Base-by-base conservation (phyloP, 2,113 vertebrate genomes). In the Cairina moschata region DNA sequence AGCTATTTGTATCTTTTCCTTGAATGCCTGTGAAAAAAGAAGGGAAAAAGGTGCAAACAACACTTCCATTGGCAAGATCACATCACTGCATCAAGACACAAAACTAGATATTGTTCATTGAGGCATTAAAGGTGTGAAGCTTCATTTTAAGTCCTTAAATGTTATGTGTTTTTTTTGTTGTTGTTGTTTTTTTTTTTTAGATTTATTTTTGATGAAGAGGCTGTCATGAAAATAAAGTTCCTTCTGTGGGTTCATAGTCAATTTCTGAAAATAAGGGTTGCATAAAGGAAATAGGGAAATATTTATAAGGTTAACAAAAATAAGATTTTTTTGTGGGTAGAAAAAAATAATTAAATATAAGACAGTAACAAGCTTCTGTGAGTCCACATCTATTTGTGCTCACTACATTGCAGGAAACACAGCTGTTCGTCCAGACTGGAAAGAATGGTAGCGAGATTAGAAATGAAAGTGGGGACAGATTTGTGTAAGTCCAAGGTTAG, bases 11-110 rank as follows among this genome's bases (percentile, higher is more conserved):
- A 34, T 32, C 11, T 83, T 80, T 74, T 74, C 17, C 31, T 71
- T 21, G 4, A 26, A 67, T 0, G 0, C 3, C 58, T 81, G 22
- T 6, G 17, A 80, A 69, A 22, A 8, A 69, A 18, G 25, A 77
- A 85, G 42, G 17, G 23, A 73, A 73, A 81, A 72, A 66, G 6
- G 12, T 69, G n/a, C 40, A 91, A 74, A 21, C 67, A 86, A 15
- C 31, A 44, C 20, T 86, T 84, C 16, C 9, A 36, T 11, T 62
- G 36, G 50, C 40, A 71, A 81, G 50, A 31, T 36, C 54, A 40
- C 9, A 40, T 84, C 13, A 1, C 21, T 67, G 15, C 82, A 85
- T 90, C 71, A 79, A 79, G 66, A 31, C 31, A 79, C 1, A 1
- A 86, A 88, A 80, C 5, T 34, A 58, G 32, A 84, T 71, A 86